Percentiles rank a stretch among this genome's conserved stretches.
Evolutionary conservation across 1,140 invertebrate genomes (phyloP).

Genomic region (Armadillidium nasatum): DNA sequence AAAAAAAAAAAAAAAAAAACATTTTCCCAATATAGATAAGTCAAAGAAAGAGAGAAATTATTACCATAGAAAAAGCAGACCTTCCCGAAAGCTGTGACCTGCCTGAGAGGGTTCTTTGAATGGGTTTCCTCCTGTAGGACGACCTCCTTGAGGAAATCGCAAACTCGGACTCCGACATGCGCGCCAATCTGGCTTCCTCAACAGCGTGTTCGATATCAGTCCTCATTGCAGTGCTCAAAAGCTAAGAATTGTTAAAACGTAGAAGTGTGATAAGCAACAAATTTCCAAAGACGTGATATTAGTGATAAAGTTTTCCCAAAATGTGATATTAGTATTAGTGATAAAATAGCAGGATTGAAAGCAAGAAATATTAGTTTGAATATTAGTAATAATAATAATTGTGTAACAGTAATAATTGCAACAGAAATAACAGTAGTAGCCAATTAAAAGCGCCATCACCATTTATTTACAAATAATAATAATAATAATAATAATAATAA

Average conservation of each 20-base stretch:
- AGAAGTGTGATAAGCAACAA: too few species aligned
- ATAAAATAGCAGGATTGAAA: too few species aligned
- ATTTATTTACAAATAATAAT: too few species aligned
- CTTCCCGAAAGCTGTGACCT: slow-evolving; percentile 43
- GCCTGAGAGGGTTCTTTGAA: slow-evolving; percentile 40
- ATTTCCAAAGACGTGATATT: too few species aligned
- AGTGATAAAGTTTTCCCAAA: too few species aligned
- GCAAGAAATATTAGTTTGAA: too few species aligned
- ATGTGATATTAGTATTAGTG: too few species aligned
- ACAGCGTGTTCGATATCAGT: slow-evolving; percentile 69
- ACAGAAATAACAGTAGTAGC: too few species aligned
- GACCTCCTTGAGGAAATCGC: slow-evolving; percentile 29
- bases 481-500: too few species aligned
- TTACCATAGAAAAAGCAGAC: slow-evolving; percentile 23
- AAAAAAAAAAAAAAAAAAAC: slow-evolving; percentile 9
- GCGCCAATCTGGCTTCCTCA: slow-evolving; percentile 52
- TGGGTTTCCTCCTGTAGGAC: slow-evolving; percentile 35
- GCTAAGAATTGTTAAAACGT: slow-evolving; percentile 51
- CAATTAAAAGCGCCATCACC: too few species aligned
- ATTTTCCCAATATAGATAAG: background rate
- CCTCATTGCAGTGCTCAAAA: slow-evolving; percentile 73
- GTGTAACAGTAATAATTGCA: too few species aligned
- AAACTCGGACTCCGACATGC: slow-evolving; percentile 42
- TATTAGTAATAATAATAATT: too few species aligned
- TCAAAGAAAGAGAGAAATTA: background rate